Evolutionary conservation across 2,888 invertebrate genomes (phyloP).

Genomic region (Epinotia brunnichana): DNA sequence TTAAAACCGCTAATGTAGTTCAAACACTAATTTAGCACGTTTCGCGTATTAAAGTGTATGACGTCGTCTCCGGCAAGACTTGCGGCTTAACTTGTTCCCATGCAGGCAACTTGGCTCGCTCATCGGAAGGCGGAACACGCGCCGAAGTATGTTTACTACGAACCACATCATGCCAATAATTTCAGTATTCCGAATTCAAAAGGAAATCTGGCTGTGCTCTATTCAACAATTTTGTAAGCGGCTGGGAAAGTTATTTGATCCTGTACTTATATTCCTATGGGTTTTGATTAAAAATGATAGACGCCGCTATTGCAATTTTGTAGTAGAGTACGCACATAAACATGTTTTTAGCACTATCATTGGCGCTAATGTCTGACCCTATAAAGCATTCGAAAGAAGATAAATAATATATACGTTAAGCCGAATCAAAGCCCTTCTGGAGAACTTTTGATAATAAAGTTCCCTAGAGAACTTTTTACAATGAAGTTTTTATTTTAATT

Average conservation of each 20-base stretch:
- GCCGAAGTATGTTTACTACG: constrained; percentile 20
- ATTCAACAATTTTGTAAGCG: constrained; percentile 26
- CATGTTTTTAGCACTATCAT: too few species aligned
- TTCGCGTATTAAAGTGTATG: constrained; percentile 37
- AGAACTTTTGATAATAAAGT: too few species aligned
- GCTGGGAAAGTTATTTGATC: constrained; percentile 10
- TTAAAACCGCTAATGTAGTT: constrained; percentile 36
- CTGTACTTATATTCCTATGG: constrained; percentile 3
- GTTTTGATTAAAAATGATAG: too few species aligned
- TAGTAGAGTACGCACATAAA: too few species aligned
- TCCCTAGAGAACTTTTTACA: too few species aligned
- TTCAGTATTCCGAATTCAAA: constrained; percentile 26
- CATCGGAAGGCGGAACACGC: constrained; percentile 22
- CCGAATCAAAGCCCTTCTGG: too few species aligned
- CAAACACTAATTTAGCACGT: constrained; percentile 36
- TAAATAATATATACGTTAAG: too few species aligned
- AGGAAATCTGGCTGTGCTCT: constrained; percentile 22
- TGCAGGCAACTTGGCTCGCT: constrained; percentile 26
- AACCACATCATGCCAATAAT: constrained; percentile 34
- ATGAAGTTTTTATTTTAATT: too few species aligned
- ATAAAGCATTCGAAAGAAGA: too few species aligned
- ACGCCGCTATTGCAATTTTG: too few species aligned
- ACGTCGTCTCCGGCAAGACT: constrained; percentile 38
- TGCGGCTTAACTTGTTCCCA: constrained; percentile 41
- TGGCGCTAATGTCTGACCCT: too few species aligned